Evolutionary conservation across 2,888 invertebrate species (phyloP), one percentile per base, ranked within the genome.

Genomic region (Embidobia sp.): DNA sequence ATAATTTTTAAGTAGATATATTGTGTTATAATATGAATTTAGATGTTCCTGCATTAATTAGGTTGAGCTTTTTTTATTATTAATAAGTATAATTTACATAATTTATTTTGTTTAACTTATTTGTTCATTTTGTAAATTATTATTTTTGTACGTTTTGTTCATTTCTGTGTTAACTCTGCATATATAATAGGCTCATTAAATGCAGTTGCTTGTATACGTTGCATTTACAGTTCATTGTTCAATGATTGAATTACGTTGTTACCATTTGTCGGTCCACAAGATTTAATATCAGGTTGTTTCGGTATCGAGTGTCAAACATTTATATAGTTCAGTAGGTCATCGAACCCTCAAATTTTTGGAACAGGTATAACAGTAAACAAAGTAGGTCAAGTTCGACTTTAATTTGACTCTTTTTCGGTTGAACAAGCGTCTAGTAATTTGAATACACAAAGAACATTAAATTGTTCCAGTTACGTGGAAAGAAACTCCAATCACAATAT

Each of bases 301-400:
- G 7, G 18, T 16, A 5, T 35, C 33, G 5, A 35, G 27, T 37
- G 35, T 22, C 33, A 3, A 49, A 31, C 37, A 11, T 7, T 15
- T 42, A 11, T 42, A 42, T 31, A 6, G 51, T n/a, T 22, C n/a
- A 44, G 44, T 44, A 19, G 26, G 48, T 16, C 16, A 16, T 16
- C 31, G 29, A 48, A 46, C 55, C 66, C 42, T 55, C 33, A 35
- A 66, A 53, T 53, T 66, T 55, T n/a, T 35, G 29, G 55, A 57
- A 22, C 55, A 48, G 48, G 29, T 57, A 70, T 59, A 59, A 59
- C 49, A 27, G 61, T 46, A 29, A 49, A 53, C 4, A 46, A 69
- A 16, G 5, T 42, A 10, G 49, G 57, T 69, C 59, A 59, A 51
- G 59, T 26, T 29, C 18, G 57, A 19, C 35, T 48, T 33, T 49